phyloP scores from a whole-genome alignment of 2,797 vertebrate genomes.

The Polyboroides typus region DNA sequence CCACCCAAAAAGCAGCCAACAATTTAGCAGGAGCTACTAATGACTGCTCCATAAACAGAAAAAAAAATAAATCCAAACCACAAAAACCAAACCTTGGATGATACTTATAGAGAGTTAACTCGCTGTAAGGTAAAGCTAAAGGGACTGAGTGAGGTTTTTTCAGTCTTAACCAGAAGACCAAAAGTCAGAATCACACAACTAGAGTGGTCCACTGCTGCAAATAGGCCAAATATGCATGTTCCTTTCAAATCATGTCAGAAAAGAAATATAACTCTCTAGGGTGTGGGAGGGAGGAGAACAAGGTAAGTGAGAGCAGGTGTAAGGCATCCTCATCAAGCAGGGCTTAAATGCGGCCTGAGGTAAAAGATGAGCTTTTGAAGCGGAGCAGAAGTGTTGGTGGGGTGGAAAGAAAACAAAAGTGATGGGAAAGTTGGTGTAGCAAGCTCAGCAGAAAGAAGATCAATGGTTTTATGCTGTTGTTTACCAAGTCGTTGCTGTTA shows the following conservation, averaged over 20 bases:
- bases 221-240: fast-evolving
- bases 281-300: not conserved
- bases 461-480: not conserved
- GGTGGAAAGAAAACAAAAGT: not conserved
- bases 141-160: not conserved
- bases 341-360: not conserved
- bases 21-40: not conserved
- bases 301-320: not conserved
- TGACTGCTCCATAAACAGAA: not conserved
- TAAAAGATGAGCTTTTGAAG: not conserved
- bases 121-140: not conserved
- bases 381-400: not conserved
- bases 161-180: not conserved
- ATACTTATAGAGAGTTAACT: not conserved
- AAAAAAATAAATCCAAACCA: not conserved
- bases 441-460: not conserved
- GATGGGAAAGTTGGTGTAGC: not conserved
- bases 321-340: not conserved
- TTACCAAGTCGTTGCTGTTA: not conserved
- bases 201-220: not conserved
- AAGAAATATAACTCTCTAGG: fast-evolving
- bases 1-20: not conserved
- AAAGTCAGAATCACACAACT: not conserved
- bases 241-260: not conserved
- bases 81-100: not conserved